These are phyloP conservation scores for Vespertilio murinus DNA, from an alignment of 2,797 vertebrate species.

Conservation along the genomic window DNA sequence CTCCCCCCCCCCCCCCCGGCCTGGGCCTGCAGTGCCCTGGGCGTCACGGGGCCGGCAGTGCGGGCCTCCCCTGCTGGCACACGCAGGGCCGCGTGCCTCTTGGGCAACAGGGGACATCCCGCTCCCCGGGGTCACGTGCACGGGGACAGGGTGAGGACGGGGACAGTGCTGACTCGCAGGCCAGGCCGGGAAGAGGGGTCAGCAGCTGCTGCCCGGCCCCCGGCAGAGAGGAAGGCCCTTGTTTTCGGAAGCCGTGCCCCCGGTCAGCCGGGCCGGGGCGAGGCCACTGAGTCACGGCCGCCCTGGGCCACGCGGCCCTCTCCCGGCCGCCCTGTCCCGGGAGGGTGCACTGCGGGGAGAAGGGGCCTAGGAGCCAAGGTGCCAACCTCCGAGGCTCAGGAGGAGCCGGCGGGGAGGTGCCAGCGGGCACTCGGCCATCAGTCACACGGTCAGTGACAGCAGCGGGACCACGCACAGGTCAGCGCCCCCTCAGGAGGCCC, in stretches of 20 bases:
- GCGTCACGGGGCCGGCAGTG: conserved; percentile 50
- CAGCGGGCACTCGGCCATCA: neutral
- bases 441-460: fast-evolving
- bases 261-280: neutral
- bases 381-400: neutral
- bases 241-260: neutral
- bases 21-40: neutral
- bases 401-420: neutral
- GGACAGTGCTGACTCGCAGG: neutral
- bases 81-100: conserved; percentile 36
- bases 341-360: fast-evolving
- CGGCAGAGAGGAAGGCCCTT: neutral
- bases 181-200: neutral
- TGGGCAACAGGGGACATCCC: conserved; percentile 52
- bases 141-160: neutral
- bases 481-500: neutral
- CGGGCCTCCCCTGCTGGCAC: too few species aligned
- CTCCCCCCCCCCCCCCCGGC: fast-evolving
- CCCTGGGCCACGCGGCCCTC: conserved; percentile 15
- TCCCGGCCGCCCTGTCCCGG: neutral
- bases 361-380: neutral
- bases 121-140: neutral
- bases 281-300: neutral
- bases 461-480: neutral
- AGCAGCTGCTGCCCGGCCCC: neutral